phyloP scores from a whole-genome alignment of 2,888 invertebrate species.

The Mylabris sibirica region DNA sequence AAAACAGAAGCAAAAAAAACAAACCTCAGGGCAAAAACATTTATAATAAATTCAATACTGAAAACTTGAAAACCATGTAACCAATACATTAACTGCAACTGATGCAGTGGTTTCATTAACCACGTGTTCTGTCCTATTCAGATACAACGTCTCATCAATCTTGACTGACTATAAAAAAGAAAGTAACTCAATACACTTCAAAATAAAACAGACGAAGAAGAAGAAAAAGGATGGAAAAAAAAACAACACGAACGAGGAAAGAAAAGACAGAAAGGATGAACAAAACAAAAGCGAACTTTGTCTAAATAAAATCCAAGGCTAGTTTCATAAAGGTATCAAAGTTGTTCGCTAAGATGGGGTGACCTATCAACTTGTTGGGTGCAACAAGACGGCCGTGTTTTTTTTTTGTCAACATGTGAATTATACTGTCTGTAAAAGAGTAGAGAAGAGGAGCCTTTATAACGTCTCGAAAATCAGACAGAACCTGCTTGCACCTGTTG shows the following conservation, averaged over 20 bases:
- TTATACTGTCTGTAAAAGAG: slow-evolving; percentile 52
- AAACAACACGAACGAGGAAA: slow-evolving; percentile 18
- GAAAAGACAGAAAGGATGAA: slow-evolving; percentile 28
- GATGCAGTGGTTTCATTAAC: slow-evolving; percentile 20
- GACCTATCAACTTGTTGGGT: slow-evolving; percentile 49
- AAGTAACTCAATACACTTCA: slow-evolving; percentile 27
- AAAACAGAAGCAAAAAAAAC: not conserved
- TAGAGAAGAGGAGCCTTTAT: slow-evolving; percentile 50
- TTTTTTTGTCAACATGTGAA: slow-evolving; percentile 55
- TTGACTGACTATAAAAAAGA: slow-evolving; percentile 28
- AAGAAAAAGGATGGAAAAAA: not conserved
- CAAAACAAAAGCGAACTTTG: slow-evolving; percentile 31
- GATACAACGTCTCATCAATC: slow-evolving; percentile 32
- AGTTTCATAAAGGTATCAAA: slow-evolving; percentile 19
- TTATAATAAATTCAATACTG: slow-evolving; percentile 7
- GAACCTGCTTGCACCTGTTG: slow-evolving; percentile 57
- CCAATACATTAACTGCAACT: slow-evolving; percentile 6
- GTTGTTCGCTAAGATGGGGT: slow-evolving; percentile 34
- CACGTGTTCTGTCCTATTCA: slow-evolving; percentile 32
- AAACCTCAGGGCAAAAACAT: not conserved
- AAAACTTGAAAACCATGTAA: slow-evolving; percentile 12
- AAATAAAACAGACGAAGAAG: not conserved
- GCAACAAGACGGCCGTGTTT: slow-evolving; percentile 45
- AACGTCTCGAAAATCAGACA: slow-evolving; percentile 30
- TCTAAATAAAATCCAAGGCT: slow-evolving; percentile 17